Base-by-base conservation (phyloP, 2,797 vertebrate genomes). In the Amniataba percoides region DNA sequence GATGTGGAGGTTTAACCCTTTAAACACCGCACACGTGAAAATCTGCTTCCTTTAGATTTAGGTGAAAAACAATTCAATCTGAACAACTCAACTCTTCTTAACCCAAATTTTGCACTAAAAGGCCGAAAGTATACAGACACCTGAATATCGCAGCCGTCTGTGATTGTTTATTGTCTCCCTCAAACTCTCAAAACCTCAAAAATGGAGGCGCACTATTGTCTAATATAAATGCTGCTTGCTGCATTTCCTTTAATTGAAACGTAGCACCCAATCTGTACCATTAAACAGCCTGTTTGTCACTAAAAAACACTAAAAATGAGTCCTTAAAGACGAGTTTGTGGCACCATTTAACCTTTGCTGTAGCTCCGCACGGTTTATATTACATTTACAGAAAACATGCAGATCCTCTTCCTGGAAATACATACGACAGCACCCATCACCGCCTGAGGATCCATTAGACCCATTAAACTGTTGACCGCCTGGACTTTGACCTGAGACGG, bases 401-500 rank as follows among this genome's bases (percentile, higher is more conserved):
- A 7, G 19, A n/a, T 5, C 7, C 9, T 31, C 40, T 11, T 34
- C 1, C 18, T 16, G 12, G 10, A 57, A 57, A 62, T 19, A 21
- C 27, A 31, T 53, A 14, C 56, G 31, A 11, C 23, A 2, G 23
- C 11, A 25, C 48, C 60, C 18, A 18, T 49, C 52, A 23, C 49
- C 46, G 25, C 62, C 51, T 12, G 18, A 14, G 62, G 48, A 7
- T 60, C 63, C 80, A 58, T 71, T 51, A 45, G 16, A 23, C 0
- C 13, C 39, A 14, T 40, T 31, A 53, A 27, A 40, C 53, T 0
- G 64, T 40, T 14, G 15, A 13, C 58, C n/a, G 64, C 40, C 34
- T 80, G 78, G 80, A 91, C 84, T 88, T 71, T 77, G 71, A 78
- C 75, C 76, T 63, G 46, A 14, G 27, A 34, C 10, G 61, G 48